Percentiles rank a stretch among this genome's conserved stretches.
Evolutionary conservation across 2,888 invertebrate genomes (phyloP).

Genomic region (Argyra leucocephala): DNA sequence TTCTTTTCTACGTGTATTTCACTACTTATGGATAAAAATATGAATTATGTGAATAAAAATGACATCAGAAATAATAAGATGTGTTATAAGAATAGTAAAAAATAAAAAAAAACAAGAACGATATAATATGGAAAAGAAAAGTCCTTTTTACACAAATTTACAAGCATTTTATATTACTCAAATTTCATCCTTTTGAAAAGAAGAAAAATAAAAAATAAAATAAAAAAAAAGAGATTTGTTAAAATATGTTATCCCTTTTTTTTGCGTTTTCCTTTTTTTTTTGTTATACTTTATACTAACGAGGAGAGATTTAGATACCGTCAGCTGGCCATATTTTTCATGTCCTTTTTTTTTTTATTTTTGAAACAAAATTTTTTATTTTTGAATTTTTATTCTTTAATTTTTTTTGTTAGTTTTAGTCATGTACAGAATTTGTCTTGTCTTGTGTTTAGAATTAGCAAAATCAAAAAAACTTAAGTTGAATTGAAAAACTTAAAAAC

Average conservation of each 20-base stretch:
- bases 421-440: no score
- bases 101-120: not conserved
- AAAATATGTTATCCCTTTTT: constrained; percentile 1
- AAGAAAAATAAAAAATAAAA: no score
- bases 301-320: constrained; percentile 3
- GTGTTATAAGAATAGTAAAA: not conserved
- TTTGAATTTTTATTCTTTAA: no score
- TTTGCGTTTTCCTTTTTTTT: not conserved
- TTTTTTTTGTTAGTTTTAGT: not conserved
- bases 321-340: constrained; percentile 1
- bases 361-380: no score
- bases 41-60: constrained; percentile 1
- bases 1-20: not conserved
- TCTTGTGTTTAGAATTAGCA: no score
- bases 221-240: not conserved
- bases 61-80: not conserved
- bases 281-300: not conserved
- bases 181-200: not conserved
- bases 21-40: not conserved
- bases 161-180: not conserved
- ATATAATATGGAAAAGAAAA: not conserved
- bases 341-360: not conserved
- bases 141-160: not conserved
- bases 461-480: no score
- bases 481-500: no score